Base-by-base conservation (phyloP, 1,140 invertebrate species). In the Drosophila miranda region DNA sequence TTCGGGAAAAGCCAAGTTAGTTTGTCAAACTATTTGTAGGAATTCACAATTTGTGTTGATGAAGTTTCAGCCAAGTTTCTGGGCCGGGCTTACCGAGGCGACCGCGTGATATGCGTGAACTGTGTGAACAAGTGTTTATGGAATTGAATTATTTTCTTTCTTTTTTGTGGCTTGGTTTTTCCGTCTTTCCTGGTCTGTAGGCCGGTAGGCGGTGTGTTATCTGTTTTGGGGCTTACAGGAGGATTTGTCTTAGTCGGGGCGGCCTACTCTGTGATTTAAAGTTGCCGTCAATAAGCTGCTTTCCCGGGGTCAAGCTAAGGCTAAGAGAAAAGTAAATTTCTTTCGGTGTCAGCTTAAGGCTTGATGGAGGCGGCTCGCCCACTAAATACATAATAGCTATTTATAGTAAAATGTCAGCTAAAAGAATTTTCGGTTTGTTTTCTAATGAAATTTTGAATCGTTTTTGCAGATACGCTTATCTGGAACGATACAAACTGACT, bases 11-110 rank as follows among this genome's bases (percentile, higher is more conserved):
- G 13, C 50, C 62, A 46, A 23, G 62, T 74, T 74, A 86, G 82
- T 86, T 86, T 86, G 81, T 86, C 82, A 87, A 86, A 87, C 82
- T 86, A 86, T 87, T 86, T 86, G 81, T 87, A 87, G 82, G 81
- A 86, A 86, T 86, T 86, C 81, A 86, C 81, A 86, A 86, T 86
- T 87, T 86, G 73, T 86, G 82, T 84, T 84, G 80, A 84, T 84
- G 80, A 84, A 84, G 81, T 84, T 84, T 77, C 68, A 14, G 54
- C 54, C 59, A 78, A 69, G 61, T 53, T 46, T 55, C 57, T 70
- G 49, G 75, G 66, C 77, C 64, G 75, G 71, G 79, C 75, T 83
- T 83, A 78, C 70, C 63, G 55, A 66, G 75, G 64, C 67, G 57
- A 78, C 64, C 70, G 72, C 80, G 76, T 86, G 80, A 86, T 84